Conservation (phyloP, 2,797 vertebrate genomes). For the Galaxias olidus region DNA sequence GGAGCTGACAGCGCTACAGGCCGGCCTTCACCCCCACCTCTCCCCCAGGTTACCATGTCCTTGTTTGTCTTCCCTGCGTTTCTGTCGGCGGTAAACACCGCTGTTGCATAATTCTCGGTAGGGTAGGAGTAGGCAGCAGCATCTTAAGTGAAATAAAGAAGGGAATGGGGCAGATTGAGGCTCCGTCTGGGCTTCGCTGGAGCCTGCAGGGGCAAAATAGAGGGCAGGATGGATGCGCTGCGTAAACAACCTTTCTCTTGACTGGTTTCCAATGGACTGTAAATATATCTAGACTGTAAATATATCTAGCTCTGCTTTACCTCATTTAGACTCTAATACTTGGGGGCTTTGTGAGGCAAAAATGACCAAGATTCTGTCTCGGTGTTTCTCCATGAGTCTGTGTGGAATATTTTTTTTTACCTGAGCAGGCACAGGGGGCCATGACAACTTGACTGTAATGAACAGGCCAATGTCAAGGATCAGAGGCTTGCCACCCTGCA, state of each 20-base stretch:
- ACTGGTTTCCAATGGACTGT: too few species aligned
- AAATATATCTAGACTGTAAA: too few species aligned
- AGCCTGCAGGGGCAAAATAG: slow-evolving; percentile 48
- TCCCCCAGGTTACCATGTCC: slow-evolving; percentile 35
- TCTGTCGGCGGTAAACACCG: slow-evolving; percentile 50
- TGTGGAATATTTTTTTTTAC: not conserved
- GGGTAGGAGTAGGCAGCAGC: slow-evolving; percentile 44
- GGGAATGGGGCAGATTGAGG: slow-evolving; percentile 43
- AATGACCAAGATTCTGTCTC: too few species aligned
- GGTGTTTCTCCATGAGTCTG: too few species aligned
- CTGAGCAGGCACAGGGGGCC: slow-evolving; percentile 4
- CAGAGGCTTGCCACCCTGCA: slow-evolving; percentile 32
- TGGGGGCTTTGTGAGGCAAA: too few species aligned
- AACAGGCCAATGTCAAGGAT: slow-evolving; percentile 38
- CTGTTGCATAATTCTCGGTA: slow-evolving; percentile 63
- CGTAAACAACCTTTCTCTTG: too few species aligned
- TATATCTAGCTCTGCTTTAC: too few species aligned
- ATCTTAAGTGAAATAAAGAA: slow-evolving; percentile 44
- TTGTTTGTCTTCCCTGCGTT: slow-evolving; percentile 45
- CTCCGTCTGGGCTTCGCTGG: slow-evolving; percentile 35
- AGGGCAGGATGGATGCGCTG: slow-evolving; percentile 26
- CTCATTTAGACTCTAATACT: too few species aligned
- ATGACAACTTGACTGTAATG: slow-evolving; percentile 33
- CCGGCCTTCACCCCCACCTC: slow-evolving; percentile 17
- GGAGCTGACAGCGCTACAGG: slow-evolving; percentile 11